Conservation (phyloP, 2,797 vertebrate genomes). For the Darevskia mixta region DNA sequence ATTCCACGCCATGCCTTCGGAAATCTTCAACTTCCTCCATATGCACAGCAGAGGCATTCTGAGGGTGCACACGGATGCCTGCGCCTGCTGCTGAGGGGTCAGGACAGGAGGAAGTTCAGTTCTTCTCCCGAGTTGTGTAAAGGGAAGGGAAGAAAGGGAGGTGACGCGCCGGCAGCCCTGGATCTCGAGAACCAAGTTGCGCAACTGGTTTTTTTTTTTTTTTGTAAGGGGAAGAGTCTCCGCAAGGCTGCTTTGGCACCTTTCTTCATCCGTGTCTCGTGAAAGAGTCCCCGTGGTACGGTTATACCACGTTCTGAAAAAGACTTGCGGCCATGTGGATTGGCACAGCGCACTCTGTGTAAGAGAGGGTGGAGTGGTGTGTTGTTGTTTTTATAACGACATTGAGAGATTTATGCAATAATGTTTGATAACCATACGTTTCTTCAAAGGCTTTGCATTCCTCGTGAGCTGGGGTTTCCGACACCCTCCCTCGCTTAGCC, state of each 20-base stretch:
- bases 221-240: not conserved
- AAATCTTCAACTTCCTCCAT: conserved; percentile 97
- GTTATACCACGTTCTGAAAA: not conserved
- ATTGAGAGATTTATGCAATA: conserved; percentile 77
- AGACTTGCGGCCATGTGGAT: no score
- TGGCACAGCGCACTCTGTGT: not conserved
- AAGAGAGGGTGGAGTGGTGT: not conserved
- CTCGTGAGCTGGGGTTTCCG: conserved; percentile 51
- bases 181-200: not conserved
- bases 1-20: conserved; percentile 97
- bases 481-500: conserved; percentile 42
- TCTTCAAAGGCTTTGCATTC: conserved; percentile 65
- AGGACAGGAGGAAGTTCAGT: rapidly evolving
- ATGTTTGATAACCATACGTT: conserved; percentile 65
- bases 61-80: conserved; percentile 91
- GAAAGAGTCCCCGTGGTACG: not conserved
- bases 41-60: conserved; percentile 96
- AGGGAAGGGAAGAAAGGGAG: not conserved
- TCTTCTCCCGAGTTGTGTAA: not conserved
- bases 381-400: conserved; percentile 19
- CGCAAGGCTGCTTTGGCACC: not conserved
- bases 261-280: not conserved
- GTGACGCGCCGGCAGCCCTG: not conserved
- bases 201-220: not conserved
- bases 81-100: conserved; percentile 82